Evolutionary conservation across 2,797 vertebrate genomes (phyloP), one percentile per base, ranked within the genome.

Genomic region (Phrynocephalus vlangalii): DNA sequence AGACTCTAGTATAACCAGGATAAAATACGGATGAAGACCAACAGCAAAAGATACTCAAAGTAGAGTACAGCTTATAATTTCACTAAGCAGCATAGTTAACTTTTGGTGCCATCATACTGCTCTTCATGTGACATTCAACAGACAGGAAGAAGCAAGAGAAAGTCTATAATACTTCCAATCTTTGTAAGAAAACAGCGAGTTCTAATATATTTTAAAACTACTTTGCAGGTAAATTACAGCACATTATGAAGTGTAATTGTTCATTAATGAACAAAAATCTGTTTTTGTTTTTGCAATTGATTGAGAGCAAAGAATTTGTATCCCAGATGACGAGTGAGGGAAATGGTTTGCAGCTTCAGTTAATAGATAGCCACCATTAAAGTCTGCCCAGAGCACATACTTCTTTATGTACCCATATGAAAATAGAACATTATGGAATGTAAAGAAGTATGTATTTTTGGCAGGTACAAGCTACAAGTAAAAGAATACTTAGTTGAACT

Each of bases 381-480:
- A 96, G 96, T 98, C 98, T 98, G 97, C 97, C 97, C 97, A 96
- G 98, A 98, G 98, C 96, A 99, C 99, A 99, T 99, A 99, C 99
- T 99, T 99, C 98, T 99, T 99, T 99, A 99, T 99, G 98, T 99
- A 98, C 98, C 99, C 99, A 99, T 99, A 99, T 99, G 99, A 98
- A 98, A 97, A 98, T 99, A 98, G 96, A 98, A 97, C 98, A 97
- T 98, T 99, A 99, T 99, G 99, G 99, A 99, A 99, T 99, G 99
- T 99, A 99, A 99, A 99, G 99, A 99, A 99, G 99, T 99, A 99
- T 99, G 99, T 99, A 99, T 99, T 99, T 98, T 98, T 98, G 98
- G 98, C 96, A 97, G 98, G 98, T 96, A 94, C 82, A 94, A 96
- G 96, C 97, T 48, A 96, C 98, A 94, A 88, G 87, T 91, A 94